Conservation (phyloP, 2,888 invertebrate species). For the Clunio marinus region DNA sequence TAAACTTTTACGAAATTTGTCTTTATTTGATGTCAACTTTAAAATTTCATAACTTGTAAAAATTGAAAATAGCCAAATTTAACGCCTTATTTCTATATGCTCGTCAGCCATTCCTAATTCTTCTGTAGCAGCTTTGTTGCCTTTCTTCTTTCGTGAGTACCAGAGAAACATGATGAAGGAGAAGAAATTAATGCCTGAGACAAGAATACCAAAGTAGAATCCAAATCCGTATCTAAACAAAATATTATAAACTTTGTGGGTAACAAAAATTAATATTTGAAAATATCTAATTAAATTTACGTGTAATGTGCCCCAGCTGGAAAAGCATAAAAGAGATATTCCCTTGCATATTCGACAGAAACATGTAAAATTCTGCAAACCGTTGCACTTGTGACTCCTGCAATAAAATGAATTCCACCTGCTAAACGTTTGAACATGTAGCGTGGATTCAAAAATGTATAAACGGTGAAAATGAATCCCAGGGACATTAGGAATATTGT, state of each 20-base stretch:
- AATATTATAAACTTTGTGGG: background rate
- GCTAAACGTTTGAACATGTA: constrained; percentile 87
- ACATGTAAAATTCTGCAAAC: constrained; percentile 77
- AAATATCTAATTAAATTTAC: constrained; percentile 50
- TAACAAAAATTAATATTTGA: constrained; percentile 22
- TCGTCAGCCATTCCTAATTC: constrained; percentile 62
- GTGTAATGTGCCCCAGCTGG: constrained; percentile 62
- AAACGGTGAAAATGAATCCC: constrained; percentile 76
- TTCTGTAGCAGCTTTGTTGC: constrained; percentile 74
- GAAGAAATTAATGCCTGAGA: constrained; percentile 64
- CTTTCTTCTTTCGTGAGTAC: constrained; percentile 80
- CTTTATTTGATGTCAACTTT: no score
- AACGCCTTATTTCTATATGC: background rate
- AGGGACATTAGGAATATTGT: constrained; percentile 74
- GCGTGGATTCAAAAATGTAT: constrained; percentile 77
- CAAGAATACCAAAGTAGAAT: constrained; percentile 71
- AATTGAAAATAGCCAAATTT: no score
- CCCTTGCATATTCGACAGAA: constrained; percentile 66
- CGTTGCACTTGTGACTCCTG: constrained; percentile 74
- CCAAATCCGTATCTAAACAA: constrained; percentile 64
- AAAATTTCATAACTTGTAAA: no score
- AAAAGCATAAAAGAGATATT: constrained; percentile 61
- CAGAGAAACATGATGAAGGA: constrained; percentile 71
- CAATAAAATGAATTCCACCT: constrained; percentile 77
- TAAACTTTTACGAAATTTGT: no score